Base-by-base conservation (phyloP, 2,113 vertebrate species). In the Aldabrachelys gigantea region DNA sequence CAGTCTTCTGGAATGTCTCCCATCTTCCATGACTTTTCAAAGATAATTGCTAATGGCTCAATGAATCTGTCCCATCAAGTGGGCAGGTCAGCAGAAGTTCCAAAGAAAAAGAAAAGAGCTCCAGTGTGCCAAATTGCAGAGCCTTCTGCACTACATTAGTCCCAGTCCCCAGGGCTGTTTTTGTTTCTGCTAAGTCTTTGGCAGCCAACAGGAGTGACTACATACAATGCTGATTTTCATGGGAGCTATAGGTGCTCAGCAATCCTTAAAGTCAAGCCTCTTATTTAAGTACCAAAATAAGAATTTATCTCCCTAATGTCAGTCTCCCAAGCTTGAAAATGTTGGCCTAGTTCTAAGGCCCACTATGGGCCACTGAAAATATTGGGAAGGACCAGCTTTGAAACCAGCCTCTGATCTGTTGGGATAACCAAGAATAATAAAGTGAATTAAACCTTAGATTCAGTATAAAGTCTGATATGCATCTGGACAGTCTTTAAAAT, bases 151-250 rank as follows among this genome's bases (percentile, higher is more conserved):
- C 3, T 41, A 38, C n/a, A 19, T 16, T 38, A n/a, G 5, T 21
- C 35, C 5, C 9, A 75, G 11, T 89, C 91, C 50, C 81, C 31
- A 1, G 56, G 19, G 21, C 7, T 38, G 5, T 44, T 21, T 31
- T 12, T 31, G 3, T 31, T 25, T 13, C 52, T 38, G 80, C 11
- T 53, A n/a, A 8, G 7, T 54, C 50, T 82, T 54, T 21, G 35
- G 52, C 27, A 78, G 29, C 41, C 52, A n/a, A 44, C n/a, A 47
- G 38, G 69, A 3, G 0, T 72, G 31, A 38, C 2, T 0, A 0
- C 25, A 65, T 25, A 85, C 47, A 53, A 24, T 27, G 35, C 22
- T 54, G 52, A 82, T 56, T 56, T 87, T n/a, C 19, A 7, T 0
- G 0, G 27, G 80, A 91, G 9, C 17, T 27, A 0, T 1, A 1